Base-by-base conservation (phyloP, 2,888 invertebrate species). In the Netelia fuscicornis region DNA sequence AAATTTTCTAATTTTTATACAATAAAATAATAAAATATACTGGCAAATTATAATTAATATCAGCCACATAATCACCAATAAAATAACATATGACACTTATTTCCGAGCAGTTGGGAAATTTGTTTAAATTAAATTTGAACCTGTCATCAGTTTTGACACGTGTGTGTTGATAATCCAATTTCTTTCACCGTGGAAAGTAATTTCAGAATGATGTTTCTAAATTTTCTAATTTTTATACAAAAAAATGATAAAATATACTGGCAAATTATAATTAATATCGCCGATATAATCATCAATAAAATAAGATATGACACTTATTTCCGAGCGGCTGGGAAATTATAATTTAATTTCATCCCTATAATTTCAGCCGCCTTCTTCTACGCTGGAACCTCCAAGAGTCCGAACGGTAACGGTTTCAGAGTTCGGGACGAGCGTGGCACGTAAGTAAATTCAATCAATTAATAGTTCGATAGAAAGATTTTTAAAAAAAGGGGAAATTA, bases 301-400 rank as follows among this genome's bases (percentile, higher is more conserved):
- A 56, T 42, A 72, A 42, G 72, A 30, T 58, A 56, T 23, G 20
- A 58, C 58, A 54, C 13, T 54, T 54, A 44, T 60, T 56, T 72
- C 54, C 54, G 20, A 37, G 30, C 37, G n/a, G 13, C 13, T 56
- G 52, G n/a, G 23, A 74, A 62, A 54, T 30, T 74, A 2, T n/a
- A 71, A 72, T 30, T n/a, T 6, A 8, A 60, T 42, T 9, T 74
- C 42, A 20, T 71, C 30, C 8, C 44, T 76, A 75, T 30, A n/a
- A 81, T 90, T 94, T 8, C 95, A 98, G 98, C 98, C 90, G 98
- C 98, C 17, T 98, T 96, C 93, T 98, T 98, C 95, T 98, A 98
- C 95, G 98, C 97, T 91, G 98, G 98, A 83, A 96, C 95, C 77
- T 95, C 96, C 5, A 96, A 96, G 88, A 93, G 95, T 1, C 97